Conservation (phyloP, 2,797 vertebrate species). For the Coluber constrictor region DNA sequence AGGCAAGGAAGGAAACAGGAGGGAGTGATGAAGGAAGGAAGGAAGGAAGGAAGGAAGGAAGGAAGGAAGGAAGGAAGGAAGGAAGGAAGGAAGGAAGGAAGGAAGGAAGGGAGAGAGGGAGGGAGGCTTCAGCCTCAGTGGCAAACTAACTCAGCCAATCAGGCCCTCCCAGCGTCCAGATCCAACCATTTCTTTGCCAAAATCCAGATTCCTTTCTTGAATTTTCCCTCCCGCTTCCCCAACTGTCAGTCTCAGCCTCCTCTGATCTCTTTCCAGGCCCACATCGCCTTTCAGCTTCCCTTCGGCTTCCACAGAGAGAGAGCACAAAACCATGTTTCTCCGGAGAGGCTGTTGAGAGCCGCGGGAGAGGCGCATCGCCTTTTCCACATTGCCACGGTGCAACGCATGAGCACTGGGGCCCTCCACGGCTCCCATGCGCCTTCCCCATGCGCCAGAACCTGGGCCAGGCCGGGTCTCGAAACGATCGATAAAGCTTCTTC, state of each 20-base stretch:
- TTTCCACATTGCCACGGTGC: background rate
- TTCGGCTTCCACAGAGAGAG: background rate
- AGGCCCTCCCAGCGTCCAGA: background rate
- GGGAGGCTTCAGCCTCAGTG: background rate
- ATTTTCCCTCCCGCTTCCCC: background rate
- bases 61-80: too few species aligned
- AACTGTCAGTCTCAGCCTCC: background rate
- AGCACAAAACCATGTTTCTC: background rate
- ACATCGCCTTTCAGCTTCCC: background rate
- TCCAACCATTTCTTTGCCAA: background rate
- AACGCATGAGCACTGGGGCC: background rate
- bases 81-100: accelerated
- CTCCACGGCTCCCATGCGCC: background rate
- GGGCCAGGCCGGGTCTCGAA: background rate
- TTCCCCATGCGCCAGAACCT: background rate
- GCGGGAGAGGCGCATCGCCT: background rate
- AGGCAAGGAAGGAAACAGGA: accelerated
- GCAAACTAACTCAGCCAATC: background rate
- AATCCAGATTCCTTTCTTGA: background rate
- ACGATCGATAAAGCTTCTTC: background rate
- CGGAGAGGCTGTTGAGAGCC: too few species aligned
- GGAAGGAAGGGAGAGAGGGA: accelerated
- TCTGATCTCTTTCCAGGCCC: background rate
- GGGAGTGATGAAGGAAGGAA: accelerated
- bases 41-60: too few species aligned